Base-by-base conservation (phyloP, 2,888 invertebrate genomes). In the Macropis europaea region DNA sequence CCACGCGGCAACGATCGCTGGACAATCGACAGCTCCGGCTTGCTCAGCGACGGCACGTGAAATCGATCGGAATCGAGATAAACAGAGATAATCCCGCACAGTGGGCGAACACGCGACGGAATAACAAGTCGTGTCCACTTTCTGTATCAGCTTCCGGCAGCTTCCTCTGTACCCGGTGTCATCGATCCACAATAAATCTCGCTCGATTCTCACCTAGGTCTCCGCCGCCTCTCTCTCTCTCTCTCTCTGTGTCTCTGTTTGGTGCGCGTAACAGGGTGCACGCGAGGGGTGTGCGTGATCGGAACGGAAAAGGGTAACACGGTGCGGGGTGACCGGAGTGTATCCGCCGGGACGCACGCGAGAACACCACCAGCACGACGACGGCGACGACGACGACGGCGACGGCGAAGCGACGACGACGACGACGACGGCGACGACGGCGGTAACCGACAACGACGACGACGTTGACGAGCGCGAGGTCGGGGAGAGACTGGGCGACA, bases 401-500 rank as follows among this genome's bases (percentile, higher is more conserved):
- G 48, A 63, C 56, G 54, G 34, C 43, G 60, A 52, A 42, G 17
- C 43, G 43, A 38, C 63, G 64, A 47, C 47, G 68, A 57, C 62
- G 54, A 59, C 54, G 48, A 57, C 57, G 56, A 56, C 71, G 52
- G 34, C 52, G 24, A 61, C 71, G 66, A 19, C 62, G 52, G 40
- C 57, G 42, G 45, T 52, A 45, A 36, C 45, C 36, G 69, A 53
- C 59, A 47, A 61, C 48, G 52, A 61, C 63, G 57, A 40, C 73
- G 70, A 79, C 67, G 80, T 75, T 73, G 71, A 80, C 79, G 72
- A 56, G 48, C 75, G 75, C 76, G 78, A 76, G 76, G 74, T 80
- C 76, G 78, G 78, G 76, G 83, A 57, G 68, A 79, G 78, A 83
- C 83, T 83, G 81, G 60, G 63, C 61, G 64, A 54, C 74, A 48